A percentile compares a stretch with the other conserved stretches of the same genome.
Conservation (phyloP, 1,140 invertebrate species). For the Brachionus rubens region DNA sequence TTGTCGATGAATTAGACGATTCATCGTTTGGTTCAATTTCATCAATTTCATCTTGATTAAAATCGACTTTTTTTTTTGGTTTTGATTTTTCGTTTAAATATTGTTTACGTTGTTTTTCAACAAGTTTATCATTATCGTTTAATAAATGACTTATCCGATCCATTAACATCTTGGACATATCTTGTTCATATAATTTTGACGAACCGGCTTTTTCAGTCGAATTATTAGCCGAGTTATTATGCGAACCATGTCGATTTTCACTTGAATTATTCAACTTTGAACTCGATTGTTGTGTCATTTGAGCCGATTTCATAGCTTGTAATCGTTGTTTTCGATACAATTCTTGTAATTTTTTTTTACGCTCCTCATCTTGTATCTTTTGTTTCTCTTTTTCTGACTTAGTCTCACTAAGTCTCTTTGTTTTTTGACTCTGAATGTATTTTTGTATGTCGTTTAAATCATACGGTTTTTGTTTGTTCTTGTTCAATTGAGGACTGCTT, state of each 20-base stretch:
- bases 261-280: constrained; percentile 1
- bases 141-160: constrained; percentile 40
- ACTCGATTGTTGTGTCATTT: not conserved
- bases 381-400: constrained; percentile 28
- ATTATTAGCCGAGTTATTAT: constrained; percentile 15
- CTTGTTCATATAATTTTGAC: not conserved
- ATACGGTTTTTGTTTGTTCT: constrained; percentile 15
- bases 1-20: not conserved
- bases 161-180: constrained; percentile 39
- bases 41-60: not conserved
- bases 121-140: constrained; percentile 37
- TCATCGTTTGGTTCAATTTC: not conserved
- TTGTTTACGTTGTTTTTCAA: constrained; percentile 23
- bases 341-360: constrained; percentile 32
- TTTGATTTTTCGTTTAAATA: not conserved
- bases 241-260: not conserved
- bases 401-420: not conserved
- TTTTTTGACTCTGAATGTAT: constrained; percentile 39
- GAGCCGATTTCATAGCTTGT: constrained; percentile 8
- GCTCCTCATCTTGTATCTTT: constrained; percentile 22
- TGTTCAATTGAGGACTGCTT: not conserved
- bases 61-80: not conserved
- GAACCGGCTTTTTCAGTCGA: not conserved
- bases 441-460: constrained; percentile 34
- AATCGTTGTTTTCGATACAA: constrained; percentile 18